Base-by-base conservation (phyloP, 2,797 vertebrate genomes). In the Hozukius guyotensis region DNA sequence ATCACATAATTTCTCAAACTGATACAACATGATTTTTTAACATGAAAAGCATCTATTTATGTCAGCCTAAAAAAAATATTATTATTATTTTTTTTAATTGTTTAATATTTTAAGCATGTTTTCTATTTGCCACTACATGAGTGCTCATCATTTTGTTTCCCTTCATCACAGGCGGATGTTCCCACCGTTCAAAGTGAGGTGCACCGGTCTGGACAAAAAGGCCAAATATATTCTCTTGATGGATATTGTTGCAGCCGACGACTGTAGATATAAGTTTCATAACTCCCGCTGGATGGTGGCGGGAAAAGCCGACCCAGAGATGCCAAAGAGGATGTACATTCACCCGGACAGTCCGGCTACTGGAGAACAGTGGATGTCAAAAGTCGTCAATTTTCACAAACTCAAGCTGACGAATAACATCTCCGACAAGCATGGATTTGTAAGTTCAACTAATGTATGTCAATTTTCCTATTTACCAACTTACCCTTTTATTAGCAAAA, bases 261-360 rank as follows among this genome's bases (percentile, higher is more conserved):
- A 99, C 96, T 99, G 98, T 95, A 96, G 98, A 90, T 99, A 99
- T 93, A 99, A 99, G 92, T 99, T 99, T 93, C 98, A 99, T 73
- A 99, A 99, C 94, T 99, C 98, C 82, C 97, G 98, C 90, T 99
- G 98, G 98, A 99, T 99, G 98, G 98, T 99, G 93, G 98, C 98
- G 1, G 98, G 98, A 36, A 99, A 99, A 90, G 98, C 98, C 87
- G 98, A 99, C 94, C 98, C 98, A 27, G 98, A 99, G 95, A 99
- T 99, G 98, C 98, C 98, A 88, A 99, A 99, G 95, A 95, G 98
- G 95, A 99, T 99, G 98, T 99, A 99, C 90, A 99, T 99, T 91
- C 98, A 99, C 94, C 98, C 98, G 34, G 98, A 99, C 96, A 99
- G 98, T 92, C 98, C 98, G 2, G 98, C 98, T 72, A 98, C 98